Percentiles rank a stretch among this genome's conserved stretches.
phyloP scores from a whole-genome alignment of 2,888 invertebrate species.

The Mythimna pallens region DNA sequence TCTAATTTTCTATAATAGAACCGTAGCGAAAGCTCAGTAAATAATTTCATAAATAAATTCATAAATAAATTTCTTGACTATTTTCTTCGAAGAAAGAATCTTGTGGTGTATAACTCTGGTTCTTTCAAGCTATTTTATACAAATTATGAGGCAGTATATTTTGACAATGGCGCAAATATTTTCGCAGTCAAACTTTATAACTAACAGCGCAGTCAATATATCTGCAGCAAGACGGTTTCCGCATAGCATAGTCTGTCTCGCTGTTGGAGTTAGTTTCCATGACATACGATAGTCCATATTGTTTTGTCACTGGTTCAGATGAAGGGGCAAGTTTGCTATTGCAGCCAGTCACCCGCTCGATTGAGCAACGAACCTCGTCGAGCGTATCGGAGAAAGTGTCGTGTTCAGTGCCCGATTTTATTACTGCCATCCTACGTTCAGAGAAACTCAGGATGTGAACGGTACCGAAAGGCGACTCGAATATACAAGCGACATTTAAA shows the following conservation, averaged over 20 bases:
- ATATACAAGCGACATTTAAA: constrained; percentile 58
- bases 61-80: constrained; percentile 47
- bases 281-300: constrained; percentile 38
- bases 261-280: neutral
- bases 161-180: neutral
- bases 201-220: constrained; percentile 6
- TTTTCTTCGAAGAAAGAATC: constrained; percentile 33
- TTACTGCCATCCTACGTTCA: constrained; percentile 61
- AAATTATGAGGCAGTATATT: constrained; percentile 4
- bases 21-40: constrained; percentile 49
- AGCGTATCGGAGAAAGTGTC: constrained; percentile 68
- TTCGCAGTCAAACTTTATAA: constrained; percentile 13
- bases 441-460: constrained; percentile 71
- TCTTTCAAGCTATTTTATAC: constrained; percentile 1
- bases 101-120: constrained; percentile 11
- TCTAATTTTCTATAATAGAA: constrained; percentile 62
- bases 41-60: constrained; percentile 53
- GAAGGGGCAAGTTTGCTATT: constrained; percentile 58
- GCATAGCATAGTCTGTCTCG: constrained; percentile 5
- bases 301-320: constrained; percentile 45
- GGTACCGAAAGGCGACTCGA: constrained; percentile 59
- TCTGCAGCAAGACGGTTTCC: constrained; percentile 12
- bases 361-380: constrained; percentile 60
- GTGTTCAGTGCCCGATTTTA: constrained; percentile 64
- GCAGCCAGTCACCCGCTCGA: constrained; percentile 59